phyloP scores from a whole-genome alignment of 2,797 vertebrate species.

The Myotis myotis region DNA sequence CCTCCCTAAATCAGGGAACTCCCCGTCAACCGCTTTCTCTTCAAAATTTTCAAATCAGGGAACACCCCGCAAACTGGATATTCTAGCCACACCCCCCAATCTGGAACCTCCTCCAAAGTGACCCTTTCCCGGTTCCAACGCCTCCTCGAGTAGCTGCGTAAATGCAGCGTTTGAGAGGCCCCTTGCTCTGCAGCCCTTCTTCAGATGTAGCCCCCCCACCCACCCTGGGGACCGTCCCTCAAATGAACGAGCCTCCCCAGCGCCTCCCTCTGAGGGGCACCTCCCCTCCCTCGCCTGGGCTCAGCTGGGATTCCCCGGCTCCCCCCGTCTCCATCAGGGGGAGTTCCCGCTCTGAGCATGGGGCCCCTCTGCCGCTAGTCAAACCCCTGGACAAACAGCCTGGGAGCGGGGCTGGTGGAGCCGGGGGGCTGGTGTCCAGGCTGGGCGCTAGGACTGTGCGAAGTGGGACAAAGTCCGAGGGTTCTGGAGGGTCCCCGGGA shows the following conservation, averaged over 20 bases:
- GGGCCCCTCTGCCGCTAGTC: not conserved
- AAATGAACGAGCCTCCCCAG: not conserved
- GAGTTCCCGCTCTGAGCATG: not conserved
- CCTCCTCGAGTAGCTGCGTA: not conserved
- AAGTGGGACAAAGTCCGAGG: not conserved
- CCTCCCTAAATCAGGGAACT: not conserved
- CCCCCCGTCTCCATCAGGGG: not conserved
- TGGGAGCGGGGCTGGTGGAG: not conserved
- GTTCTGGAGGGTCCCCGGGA: not conserved
- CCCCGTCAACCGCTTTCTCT: not conserved
- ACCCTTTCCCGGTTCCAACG: not conserved
- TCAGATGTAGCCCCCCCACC: not conserved
- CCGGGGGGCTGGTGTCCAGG: not conserved
- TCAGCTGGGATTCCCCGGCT: conserved; percentile 55
- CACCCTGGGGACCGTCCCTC: not conserved
- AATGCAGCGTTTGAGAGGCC: not conserved
- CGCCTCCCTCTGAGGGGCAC: not conserved
- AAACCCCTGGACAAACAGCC: not conserved
- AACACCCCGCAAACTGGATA: not conserved
- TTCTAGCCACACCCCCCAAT: conserved; percentile 16
- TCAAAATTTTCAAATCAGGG: not conserved
- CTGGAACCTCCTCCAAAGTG: not conserved
- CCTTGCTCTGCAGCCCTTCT: not conserved
- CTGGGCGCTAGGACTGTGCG: not conserved
- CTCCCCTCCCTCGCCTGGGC: not conserved